These are phyloP conservation scores for Istiophorus platypterus DNA, from an alignment of 2,113 vertebrate genomes.

Conservation along the genomic window DNA sequence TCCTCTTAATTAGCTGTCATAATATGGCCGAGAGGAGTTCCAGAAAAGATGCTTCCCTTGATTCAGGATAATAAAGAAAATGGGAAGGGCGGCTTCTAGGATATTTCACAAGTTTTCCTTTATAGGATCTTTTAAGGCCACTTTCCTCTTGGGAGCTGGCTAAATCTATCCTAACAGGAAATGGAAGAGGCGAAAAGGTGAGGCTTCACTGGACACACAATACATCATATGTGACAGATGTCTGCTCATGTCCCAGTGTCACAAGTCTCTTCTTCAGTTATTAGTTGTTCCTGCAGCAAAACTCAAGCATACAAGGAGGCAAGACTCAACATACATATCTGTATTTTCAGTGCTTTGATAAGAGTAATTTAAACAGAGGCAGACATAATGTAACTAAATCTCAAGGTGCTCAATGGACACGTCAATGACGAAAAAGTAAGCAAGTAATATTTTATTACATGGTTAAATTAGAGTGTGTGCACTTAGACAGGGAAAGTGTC, in stretches of 20 bases:
- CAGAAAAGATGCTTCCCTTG: conserved; percentile 75
- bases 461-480: neutral
- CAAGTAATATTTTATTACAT: neutral
- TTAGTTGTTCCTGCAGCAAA: conserved; percentile 17
- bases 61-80: conserved; percentile 56
- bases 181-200: conserved; percentile 64
- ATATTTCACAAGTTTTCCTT: conserved; percentile 68
- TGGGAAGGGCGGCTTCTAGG: conserved; percentile 64
- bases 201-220: conserved; percentile 55
- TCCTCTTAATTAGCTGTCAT: conserved; percentile 83
- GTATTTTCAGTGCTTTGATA: neutral
- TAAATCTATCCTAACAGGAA: conserved; percentile 61
- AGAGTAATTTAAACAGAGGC: neutral
- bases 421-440: neutral
- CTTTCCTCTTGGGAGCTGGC: conserved; percentile 43
- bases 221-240: conserved; percentile 68
- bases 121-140: conserved; percentile 66
- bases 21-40: conserved; percentile 78
- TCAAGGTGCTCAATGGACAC: neutral
- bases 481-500: neutral
- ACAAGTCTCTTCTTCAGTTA: conserved; percentile 33
- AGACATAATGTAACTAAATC: neutral
- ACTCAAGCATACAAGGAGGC: neutral
- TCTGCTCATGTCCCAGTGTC: conserved; percentile 47
- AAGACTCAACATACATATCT: neutral